These are phyloP conservation scores for Loxodonta africana DNA, from an alignment of 2,113 vertebrate genomes.

Conservation along the genomic window DNA sequence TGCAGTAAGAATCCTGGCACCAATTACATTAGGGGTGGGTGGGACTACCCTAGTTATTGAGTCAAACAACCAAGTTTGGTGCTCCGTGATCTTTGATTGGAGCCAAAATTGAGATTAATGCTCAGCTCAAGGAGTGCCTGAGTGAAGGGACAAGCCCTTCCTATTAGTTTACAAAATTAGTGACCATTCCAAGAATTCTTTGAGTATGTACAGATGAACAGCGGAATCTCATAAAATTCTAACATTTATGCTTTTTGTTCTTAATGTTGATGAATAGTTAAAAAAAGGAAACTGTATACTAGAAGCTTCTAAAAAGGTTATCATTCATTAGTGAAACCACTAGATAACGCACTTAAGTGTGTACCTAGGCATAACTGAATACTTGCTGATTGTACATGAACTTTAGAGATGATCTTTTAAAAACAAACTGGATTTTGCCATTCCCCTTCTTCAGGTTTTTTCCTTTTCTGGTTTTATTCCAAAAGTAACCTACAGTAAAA, in stretches of 20 bases:
- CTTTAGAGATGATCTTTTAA: not conserved
- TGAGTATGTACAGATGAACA: not conserved
- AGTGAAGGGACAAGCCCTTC: not conserved
- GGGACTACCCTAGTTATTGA: not conserved
- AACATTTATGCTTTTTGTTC: slow-evolving; percentile 13
- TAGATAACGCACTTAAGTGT: not conserved
- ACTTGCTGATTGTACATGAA: not conserved
- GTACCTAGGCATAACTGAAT: not conserved
- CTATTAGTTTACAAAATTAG: not conserved
- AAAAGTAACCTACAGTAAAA: not conserved
- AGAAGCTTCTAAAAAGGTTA: not conserved
- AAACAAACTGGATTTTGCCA: slow-evolving; percentile 14
- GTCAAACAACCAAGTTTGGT: not conserved
- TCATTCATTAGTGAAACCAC: not conserved
- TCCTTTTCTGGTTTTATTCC: slow-evolving; percentile 30
- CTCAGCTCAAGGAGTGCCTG: not conserved
- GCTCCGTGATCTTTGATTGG: not conserved
- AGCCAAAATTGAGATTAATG: not conserved
- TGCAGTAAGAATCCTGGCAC: not conserved
- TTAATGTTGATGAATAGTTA: slow-evolving; percentile 20
- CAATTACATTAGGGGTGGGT: not conserved
- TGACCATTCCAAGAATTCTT: not conserved
- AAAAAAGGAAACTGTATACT: not conserved
- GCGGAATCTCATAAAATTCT: not conserved
- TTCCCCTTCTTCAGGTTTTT: not conserved